phyloP scores from a whole-genome alignment of 2,888 invertebrate species.

The Cylloceria caligata region DNA sequence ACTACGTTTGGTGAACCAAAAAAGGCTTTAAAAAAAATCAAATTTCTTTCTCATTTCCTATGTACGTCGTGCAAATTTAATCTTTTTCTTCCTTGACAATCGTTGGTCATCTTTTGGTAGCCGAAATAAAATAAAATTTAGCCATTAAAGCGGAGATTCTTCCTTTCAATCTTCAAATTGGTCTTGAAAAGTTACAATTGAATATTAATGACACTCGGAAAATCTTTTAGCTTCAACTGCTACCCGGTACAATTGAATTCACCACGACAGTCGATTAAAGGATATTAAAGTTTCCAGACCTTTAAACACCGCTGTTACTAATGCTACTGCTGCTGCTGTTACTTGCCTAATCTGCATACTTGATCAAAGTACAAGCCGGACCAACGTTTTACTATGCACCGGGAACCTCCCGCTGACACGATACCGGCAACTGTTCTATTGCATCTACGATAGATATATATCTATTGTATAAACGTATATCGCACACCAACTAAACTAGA shows the following conservation, averaged over 20 bases:
- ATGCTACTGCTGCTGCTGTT: too few species aligned
- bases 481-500: slow-evolving; percentile 50
- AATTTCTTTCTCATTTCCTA: too few species aligned
- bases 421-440: slow-evolving; percentile 31
- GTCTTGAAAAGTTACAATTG: neutral
- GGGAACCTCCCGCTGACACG: slow-evolving; percentile 51
- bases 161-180: neutral
- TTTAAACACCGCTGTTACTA: slow-evolving; percentile 52
- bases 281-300: slow-evolving; percentile 55
- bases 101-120: too few species aligned
- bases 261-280: slow-evolving; percentile 58
- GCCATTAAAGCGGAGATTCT: too few species aligned
- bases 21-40: too few species aligned
- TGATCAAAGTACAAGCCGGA: slow-evolving; percentile 58
- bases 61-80: too few species aligned
- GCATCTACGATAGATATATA: slow-evolving; percentile 32
- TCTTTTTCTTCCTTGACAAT: too few species aligned
- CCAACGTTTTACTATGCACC: slow-evolving; percentile 53
- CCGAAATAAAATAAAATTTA: too few species aligned
- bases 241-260: slow-evolving; percentile 59
- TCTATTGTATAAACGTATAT: slow-evolving; percentile 36
- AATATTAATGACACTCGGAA: neutral
- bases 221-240: slow-evolving; percentile 2
- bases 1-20: neutral
- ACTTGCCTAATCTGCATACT: slow-evolving; percentile 64